Evolutionary conservation across 2,888 invertebrate genomes (phyloP), one percentile per base, ranked within the genome.

Genomic region (Graphium colonna): DNA sequence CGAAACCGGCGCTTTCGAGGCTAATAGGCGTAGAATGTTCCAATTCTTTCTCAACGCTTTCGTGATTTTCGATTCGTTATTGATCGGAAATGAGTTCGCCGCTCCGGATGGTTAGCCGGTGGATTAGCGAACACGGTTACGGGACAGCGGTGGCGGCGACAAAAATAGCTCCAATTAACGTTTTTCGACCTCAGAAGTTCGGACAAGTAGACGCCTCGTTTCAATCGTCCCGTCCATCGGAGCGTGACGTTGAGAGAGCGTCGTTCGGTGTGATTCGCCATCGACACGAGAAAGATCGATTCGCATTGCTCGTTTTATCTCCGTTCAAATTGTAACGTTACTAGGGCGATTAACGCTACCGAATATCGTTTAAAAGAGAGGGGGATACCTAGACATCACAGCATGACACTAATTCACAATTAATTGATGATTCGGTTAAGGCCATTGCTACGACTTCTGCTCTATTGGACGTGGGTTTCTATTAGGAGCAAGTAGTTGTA

Each of bases 291-390:
- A 70, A 78, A 82, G 79, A 86, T 84, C 77, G 77, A 87, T 86
- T 85, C 75, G 80, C 67, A 74, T 77, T 80, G 77, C 79, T 83
- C 82, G 80, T 82, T 85, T 86, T 82, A 72, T 80, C 77, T 72
- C 73, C 78, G 84, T 85, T 84, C 82, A 82, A 87, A 87, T 82
- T 85, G 86, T 87, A 85, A 82, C 82, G 82, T 81, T 80, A 77
- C 78, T 77, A 65, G 72, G 67, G 75, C 85, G 86, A 86, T 86
- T 85, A 84, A 78, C 75, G 81, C 75, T 81, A 77, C 78, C 75
- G 72, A 67, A 69, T 68, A 73, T 69, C 66, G 64, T 68, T 62
- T 61, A 55, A 59, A 67, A 67, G 66, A 65, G 67, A 64, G 62
- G 69, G 65, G 68, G 73, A 81, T 82, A 33, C 4, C n/a, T 21